These are phyloP conservation scores for Triplophysa rosa DNA, from an alignment of 2,113 vertebrate genomes.

Conservation along the genomic window DNA sequence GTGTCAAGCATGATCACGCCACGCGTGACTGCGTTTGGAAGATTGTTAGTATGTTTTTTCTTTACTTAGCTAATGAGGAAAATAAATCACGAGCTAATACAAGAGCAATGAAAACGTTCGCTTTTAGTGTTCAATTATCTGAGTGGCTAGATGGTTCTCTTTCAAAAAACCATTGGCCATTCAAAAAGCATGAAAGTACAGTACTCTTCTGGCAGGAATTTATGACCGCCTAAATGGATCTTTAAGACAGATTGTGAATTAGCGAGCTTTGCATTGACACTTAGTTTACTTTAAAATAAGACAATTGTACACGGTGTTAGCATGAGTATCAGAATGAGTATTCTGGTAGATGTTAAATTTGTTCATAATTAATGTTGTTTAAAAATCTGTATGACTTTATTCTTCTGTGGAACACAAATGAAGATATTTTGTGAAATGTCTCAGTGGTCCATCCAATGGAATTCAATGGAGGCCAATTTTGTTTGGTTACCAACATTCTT, in stretches of 20 bases:
- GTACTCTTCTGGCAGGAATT: background rate
- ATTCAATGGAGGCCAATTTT: no score
- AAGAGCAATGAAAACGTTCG: constrained; percentile 6
- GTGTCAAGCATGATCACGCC: constrained; percentile 18
- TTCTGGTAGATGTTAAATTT: no score
- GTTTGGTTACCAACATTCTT: no score
- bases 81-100: constrained; percentile 15
- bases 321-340: background rate
- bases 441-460: no score
- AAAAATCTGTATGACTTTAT: no score
- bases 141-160: constrained; percentile 3
- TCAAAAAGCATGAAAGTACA: background rate
- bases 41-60: background rate
- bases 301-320: background rate
- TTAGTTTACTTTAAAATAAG: background rate
- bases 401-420: no score
- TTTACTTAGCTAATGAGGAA: constrained; percentile 22
- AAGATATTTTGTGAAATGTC: no score
- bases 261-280: background rate
- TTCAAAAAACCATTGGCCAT: background rate
- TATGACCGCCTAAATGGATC: background rate
- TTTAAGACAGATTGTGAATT: background rate
- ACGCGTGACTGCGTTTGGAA: background rate
- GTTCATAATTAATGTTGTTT: no score
- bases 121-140: constrained; percentile 34